Conservation (phyloP, 2,113 vertebrate genomes). For the Mormyrus lacerda region DNA sequence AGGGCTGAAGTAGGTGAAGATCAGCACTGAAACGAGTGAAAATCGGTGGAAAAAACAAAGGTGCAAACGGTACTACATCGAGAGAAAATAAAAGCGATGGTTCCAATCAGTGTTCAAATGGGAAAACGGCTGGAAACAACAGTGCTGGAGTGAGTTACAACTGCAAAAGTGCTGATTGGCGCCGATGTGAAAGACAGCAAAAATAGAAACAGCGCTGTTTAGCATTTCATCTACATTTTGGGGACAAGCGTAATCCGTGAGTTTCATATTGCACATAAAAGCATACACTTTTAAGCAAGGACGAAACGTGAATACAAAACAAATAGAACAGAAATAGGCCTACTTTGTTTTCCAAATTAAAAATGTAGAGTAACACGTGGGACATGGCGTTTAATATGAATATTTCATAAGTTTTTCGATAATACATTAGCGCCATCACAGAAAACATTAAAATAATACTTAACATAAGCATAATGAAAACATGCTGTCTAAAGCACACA, state of each 20-base stretch:
- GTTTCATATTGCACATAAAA: not conserved
- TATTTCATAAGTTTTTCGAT: not conserved
- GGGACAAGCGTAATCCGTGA: not conserved
- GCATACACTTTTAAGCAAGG: not conserved
- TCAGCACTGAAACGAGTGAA: not conserved
- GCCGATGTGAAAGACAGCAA: not conserved
- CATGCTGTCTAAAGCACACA: not conserved
- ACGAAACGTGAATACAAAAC: not conserved
- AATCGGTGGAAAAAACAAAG: not conserved
- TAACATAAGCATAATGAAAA: not conserved
- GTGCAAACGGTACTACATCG: not conserved
- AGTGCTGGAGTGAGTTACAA: not conserved
- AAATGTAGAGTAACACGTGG: not conserved
- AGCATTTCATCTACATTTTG: not conserved
- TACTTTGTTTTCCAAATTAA: not conserved
- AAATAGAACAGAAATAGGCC: not conserved
- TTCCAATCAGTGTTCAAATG: not conserved
- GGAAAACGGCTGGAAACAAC: not conserved
- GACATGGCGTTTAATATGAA: not conserved
- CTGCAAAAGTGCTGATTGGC: not conserved
- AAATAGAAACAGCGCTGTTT: not conserved
- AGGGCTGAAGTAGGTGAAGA: not conserved
- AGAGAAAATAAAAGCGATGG: not conserved
- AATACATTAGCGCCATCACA: not conserved
- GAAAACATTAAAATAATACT: not conserved